phyloP scores from a whole-genome alignment of 30 jellyfish, hydroid and myxozoan genomes.

The Hydractinia echinata region DNA sequence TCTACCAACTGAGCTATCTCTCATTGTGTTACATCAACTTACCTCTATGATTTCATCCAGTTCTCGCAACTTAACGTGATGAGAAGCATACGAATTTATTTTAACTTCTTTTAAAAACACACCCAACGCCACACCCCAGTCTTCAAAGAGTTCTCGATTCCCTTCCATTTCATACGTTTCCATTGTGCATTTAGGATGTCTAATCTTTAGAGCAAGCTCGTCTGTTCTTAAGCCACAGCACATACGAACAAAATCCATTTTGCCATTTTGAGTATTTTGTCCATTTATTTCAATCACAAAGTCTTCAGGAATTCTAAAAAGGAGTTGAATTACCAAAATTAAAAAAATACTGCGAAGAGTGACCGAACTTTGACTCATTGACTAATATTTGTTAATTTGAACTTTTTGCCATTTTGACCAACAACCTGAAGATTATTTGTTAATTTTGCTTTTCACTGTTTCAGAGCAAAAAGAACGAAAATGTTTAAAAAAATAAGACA shows the following conservation, averaged over 20 bases:
- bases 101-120: not conserved
- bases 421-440: too few species aligned
- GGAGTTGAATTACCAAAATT: too few species aligned
- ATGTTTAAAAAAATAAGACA: too few species aligned
- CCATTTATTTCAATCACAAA: constrained; percentile 3
- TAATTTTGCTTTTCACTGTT: too few species aligned
- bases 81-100: not conserved
- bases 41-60: not conserved
- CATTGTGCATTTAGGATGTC: not conserved
- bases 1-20: too few species aligned
- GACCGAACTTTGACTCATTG: too few species aligned
- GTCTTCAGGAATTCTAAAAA: not conserved
- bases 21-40: not conserved
- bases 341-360: too few species aligned
- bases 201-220: not conserved
- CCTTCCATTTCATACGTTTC: not conserved
- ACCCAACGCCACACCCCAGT: not conserved
- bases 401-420: too few species aligned
- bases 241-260: not conserved
- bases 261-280: not conserved
- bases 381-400: too few species aligned
- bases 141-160: not conserved
- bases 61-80: not conserved
- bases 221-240: not conserved
- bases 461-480: too few species aligned